Base-by-base conservation (phyloP, 2,888 invertebrate genomes). In the Hirtodrosophila trivittata region DNA sequence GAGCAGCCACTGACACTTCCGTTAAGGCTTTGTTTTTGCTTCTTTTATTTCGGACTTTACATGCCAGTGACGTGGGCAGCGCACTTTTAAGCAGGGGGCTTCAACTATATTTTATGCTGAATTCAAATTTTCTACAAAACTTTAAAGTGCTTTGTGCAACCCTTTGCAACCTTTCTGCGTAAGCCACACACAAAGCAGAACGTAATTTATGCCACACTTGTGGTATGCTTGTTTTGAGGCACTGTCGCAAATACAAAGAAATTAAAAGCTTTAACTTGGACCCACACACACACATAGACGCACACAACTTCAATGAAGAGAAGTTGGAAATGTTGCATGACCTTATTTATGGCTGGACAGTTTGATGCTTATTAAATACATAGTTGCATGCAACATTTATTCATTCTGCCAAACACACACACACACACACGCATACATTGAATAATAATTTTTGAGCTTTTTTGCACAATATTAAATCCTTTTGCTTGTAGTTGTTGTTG, bases 301-400 rank as follows among this genome's bases (percentile, higher is more conserved):
- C 9, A 16, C 13, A 28, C 25, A 25, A 18, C 30, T 54, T 51
- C 49, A 59, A 51, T 59, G 47, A 57, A 46, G 37, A 57, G 42
- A 55, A 57, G 66, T 55, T 55, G 63, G 58, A 35, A 63, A 66
- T 57, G 57, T 59, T 66, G 50, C 59, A 60, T 57, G 66, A 58
- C 63, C 56, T 72, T 77, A 83, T 80, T 80, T 80, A 80, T 80
- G 60, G 63, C 72, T 38, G 56, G 45, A 33, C 55, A 46, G 64
- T 59, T 78, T 77, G 75, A 72, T 75, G 66, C 80, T 80, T 80
- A 83, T 80, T 80, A 80, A 80, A 80, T 80, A 80, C 83, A 80
- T 80, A 80, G 75, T 78, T 78, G 77, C 72, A 60, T 72, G 46
- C 37, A 12, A 57, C 66, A 83, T 80, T 80, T 83, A 83, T 81